Conservation (phyloP, 2,797 vertebrate genomes). For the Tragopan temminckii region DNA sequence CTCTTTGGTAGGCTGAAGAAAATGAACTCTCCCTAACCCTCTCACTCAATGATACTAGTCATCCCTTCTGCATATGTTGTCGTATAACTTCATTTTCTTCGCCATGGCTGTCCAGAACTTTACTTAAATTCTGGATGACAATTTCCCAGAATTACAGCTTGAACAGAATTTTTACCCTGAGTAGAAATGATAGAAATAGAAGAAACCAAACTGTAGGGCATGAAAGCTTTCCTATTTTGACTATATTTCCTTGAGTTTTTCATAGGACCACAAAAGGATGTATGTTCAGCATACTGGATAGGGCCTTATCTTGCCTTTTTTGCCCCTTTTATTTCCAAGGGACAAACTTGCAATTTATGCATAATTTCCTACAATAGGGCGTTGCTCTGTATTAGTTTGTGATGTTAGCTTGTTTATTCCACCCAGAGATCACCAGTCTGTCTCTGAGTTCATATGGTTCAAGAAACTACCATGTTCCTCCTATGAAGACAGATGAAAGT, state of each 20-base stretch:
- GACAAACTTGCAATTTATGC: accelerated
- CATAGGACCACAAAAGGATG: not conserved
- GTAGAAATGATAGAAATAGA: not conserved
- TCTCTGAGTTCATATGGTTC: not conserved
- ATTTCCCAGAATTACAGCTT: not conserved
- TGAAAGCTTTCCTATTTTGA: not conserved
- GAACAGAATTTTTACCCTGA: not conserved
- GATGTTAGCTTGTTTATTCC: not conserved
- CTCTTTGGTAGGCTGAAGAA: not conserved
- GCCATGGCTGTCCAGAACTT: not conserved
- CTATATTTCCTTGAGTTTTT: not conserved
- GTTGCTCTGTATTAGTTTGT: not conserved
- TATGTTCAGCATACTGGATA: not conserved
- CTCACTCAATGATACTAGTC: not conserved
- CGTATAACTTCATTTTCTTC: conserved; percentile 5
- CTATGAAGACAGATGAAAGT: not conserved
- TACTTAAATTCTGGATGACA: not conserved
- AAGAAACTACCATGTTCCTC: not conserved
- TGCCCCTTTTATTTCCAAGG: not conserved
- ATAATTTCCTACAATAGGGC: not conserved
- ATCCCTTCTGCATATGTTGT: not conserved
- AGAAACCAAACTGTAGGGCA: not conserved
- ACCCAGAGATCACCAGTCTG: not conserved
- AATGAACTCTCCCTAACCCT: not conserved
- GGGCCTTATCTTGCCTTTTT: not conserved